Evolutionary conservation across 1,140 invertebrate species (phyloP).

Genomic region (Orchestia grillus): DNA sequence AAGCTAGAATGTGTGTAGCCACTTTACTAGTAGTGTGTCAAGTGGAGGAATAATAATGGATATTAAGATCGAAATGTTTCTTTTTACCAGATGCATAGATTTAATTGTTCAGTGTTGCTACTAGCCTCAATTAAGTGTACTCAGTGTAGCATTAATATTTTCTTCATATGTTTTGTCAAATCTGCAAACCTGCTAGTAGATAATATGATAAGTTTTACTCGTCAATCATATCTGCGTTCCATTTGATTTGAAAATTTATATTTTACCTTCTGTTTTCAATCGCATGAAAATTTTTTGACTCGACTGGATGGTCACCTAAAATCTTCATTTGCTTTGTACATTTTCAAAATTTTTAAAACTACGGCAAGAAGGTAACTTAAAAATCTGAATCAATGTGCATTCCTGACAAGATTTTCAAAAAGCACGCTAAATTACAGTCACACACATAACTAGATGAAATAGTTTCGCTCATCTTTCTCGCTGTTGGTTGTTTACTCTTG

Average conservation of each 20-base stretch:
- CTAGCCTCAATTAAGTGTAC: neutral
- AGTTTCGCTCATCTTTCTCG: neutral
- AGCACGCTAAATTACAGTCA: neutral
- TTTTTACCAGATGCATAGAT: neutral
- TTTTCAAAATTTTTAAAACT: neutral
- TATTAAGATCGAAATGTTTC: neutral
- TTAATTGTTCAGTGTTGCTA: neutral
- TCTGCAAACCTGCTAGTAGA: neutral
- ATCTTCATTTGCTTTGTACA: neutral
- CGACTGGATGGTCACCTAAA: neutral
- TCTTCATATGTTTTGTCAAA: neutral
- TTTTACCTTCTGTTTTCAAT: neutral
- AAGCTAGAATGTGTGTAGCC: neutral
- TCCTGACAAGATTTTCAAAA: neutral
- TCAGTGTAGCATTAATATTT: neutral
- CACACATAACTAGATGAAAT: neutral
- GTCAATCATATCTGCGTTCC: neutral
- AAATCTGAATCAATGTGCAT: neutral
- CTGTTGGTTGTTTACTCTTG: neutral
- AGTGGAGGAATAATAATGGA: neutral
- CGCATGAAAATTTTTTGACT: neutral
- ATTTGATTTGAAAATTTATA: neutral
- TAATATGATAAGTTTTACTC: neutral
- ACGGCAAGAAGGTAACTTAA: neutral
- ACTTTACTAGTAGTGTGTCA: constrained; percentile 30